These are phyloP conservation scores for Phenganax stokvisi DNA, from an alignment of 92 coral and sea anemone genomes.

Conservation along the genomic window DNA sequence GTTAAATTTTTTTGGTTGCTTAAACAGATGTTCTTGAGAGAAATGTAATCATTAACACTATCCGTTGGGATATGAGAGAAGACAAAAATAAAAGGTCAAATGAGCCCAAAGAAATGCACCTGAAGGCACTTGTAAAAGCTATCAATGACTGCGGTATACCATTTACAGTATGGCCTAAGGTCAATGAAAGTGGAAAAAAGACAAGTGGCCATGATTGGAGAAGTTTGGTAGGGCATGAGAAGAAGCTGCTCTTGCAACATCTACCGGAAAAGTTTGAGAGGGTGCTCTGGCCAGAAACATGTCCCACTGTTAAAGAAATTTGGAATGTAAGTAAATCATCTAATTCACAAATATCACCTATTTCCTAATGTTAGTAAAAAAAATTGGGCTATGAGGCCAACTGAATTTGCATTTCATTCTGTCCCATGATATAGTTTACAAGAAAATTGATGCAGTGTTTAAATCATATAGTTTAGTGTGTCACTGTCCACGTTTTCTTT, in stretches of 20 bases:
- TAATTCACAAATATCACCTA: too few relatives aligned
- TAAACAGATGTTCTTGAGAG: constrained; percentile 19
- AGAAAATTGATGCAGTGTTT: too few relatives aligned
- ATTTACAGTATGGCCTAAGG: constrained; percentile 10
- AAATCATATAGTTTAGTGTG: too few relatives aligned
- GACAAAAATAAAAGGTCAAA: constrained; percentile 17
- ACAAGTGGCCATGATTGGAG: constrained; percentile 19
- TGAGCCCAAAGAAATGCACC: constrained; percentile 16
- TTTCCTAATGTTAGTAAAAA: too few relatives aligned
- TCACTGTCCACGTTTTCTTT: too few relatives aligned
- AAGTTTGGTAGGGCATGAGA: constrained; percentile 19
- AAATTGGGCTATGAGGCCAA: too few relatives aligned
- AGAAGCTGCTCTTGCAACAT: constrained; percentile 5
- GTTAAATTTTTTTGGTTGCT: too few relatives aligned
- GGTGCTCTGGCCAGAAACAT: background rate
- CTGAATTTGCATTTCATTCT: too few relatives aligned
- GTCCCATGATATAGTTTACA: too few relatives aligned
- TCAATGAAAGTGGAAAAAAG: constrained; percentile 9
- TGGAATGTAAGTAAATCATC: too few relatives aligned
- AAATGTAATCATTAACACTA: background rate
- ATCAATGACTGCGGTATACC: constrained; percentile 14
- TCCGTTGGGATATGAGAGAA: constrained; percentile 12
- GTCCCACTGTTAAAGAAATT: too few relatives aligned
- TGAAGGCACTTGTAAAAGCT: constrained; percentile 25
- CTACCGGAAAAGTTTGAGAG: background rate